Conservation (phyloP, 2,113 vertebrate genomes). For the Macheiramphus alcinus region DNA sequence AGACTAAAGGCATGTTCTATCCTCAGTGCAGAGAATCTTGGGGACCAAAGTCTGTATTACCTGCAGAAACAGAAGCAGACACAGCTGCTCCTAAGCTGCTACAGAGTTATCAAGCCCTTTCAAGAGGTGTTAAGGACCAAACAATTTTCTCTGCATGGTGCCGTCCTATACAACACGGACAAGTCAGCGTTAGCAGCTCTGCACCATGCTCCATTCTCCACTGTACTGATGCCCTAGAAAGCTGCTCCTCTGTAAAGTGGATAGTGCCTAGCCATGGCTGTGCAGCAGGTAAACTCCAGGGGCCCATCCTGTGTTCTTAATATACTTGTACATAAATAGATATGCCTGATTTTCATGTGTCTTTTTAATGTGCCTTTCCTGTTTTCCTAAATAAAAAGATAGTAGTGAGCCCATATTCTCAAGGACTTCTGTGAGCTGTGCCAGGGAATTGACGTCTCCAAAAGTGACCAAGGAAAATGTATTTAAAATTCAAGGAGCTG, state of each 20-base stretch:
- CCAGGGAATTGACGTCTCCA: background rate
- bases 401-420: background rate
- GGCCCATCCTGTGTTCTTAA: background rate
- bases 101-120: background rate
- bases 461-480: background rate
- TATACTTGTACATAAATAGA: background rate
- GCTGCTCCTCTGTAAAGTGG: background rate
- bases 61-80: background rate
- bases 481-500: background rate
- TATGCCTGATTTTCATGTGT: background rate
- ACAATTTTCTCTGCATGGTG: background rate
- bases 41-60: background rate
- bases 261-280: background rate
- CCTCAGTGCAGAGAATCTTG: background rate
- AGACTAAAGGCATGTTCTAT: background rate
- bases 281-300: background rate
- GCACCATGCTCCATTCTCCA: background rate
- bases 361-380: background rate
- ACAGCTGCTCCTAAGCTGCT: background rate
- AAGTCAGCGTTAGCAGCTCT: background rate
- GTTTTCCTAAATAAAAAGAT: background rate
- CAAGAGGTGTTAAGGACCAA: background rate
- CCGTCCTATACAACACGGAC: background rate
- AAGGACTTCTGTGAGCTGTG: background rate
- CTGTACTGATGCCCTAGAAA: background rate